Evolutionary conservation across 2,888 invertebrate species (phyloP).

Genomic region (Drosophila kambysellisi): DNA sequence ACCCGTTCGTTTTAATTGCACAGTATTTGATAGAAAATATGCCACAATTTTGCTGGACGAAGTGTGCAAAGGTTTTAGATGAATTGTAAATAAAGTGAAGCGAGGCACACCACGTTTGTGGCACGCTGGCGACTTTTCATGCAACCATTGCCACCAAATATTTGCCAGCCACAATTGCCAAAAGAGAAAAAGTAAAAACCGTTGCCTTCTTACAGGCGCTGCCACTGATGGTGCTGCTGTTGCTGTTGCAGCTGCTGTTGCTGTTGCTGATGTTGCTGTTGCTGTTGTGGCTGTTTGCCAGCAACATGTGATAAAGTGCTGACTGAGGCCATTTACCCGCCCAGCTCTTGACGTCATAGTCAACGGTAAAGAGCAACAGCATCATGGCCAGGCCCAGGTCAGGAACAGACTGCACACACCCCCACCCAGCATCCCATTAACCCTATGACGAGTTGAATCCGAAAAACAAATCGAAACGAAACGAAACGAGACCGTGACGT

Average conservation of each 20-base stretch:
- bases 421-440: conserved; percentile 30
- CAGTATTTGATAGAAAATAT: background rate
- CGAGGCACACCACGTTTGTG: background rate
- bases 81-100: background rate
- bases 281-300: conserved; percentile 47
- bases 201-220: conserved; percentile 55
- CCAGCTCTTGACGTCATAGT: conserved; percentile 67
- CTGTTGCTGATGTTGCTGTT: background rate
- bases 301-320: conserved; percentile 70
- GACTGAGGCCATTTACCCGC: conserved; percentile 75
- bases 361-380: conserved; percentile 15
- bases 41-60: background rate
- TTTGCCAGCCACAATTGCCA: background rate
- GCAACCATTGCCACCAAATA: background rate
- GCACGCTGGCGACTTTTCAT: background rate
- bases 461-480: conserved; percentile 12
- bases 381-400: conserved; percentile 41
- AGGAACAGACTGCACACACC: conserved; percentile 28
- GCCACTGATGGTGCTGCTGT: background rate
- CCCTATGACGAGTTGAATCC: conserved; percentile 32
- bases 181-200: background rate
- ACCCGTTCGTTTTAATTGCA: background rate
- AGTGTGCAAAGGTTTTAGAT: background rate
- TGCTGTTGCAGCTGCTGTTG: conserved; percentile 10
- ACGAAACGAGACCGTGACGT: conserved; percentile 33